These are phyloP conservation scores for Pediacus dermestoides DNA, from an alignment of 2,888 invertebrate species.

Conservation along the genomic window DNA sequence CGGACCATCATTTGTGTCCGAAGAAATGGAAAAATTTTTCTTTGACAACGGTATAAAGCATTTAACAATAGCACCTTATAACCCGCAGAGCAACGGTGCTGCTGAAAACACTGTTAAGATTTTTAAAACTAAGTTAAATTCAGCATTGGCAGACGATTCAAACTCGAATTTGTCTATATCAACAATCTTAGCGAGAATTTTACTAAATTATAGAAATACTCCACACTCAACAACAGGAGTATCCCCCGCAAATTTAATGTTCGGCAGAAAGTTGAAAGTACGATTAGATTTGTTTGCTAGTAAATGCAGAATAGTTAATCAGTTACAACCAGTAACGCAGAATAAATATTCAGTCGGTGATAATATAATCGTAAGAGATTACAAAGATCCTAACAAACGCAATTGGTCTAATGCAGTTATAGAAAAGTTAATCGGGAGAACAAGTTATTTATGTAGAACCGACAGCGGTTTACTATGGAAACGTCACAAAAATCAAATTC, in stretches of 20 bases:
- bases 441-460: too few relatives aligned
- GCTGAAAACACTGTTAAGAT: conserved; percentile 8
- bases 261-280: conserved; percentile 3
- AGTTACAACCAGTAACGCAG: too few relatives aligned
- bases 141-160: conserved; percentile 5
- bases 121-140: conserved; percentile 5
- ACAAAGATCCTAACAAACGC: too few relatives aligned
- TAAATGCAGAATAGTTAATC: too few relatives aligned
- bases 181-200: conserved; percentile 7
- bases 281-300: conserved; percentile 3
- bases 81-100: conserved; percentile 9
- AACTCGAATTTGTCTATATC: background rate
- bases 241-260: conserved; percentile 6
- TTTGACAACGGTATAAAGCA: conserved; percentile 6
- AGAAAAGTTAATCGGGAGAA: too few relatives aligned
- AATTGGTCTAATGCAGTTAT: too few relatives aligned
- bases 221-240: conserved; percentile 7
- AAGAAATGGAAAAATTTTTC: conserved; percentile 10
- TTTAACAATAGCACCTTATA: conserved; percentile 2
- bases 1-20: conserved; percentile 6
- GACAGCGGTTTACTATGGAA: too few relatives aligned
- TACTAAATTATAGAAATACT: conserved; percentile 6
- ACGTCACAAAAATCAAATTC: too few relatives aligned
- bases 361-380: too few relatives aligned
- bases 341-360: too few relatives aligned